Evolutionary conservation across 2,888 invertebrate species (phyloP), one percentile per base, ranked within the genome.

Genomic region (Lasioglossum pauxillum): DNA sequence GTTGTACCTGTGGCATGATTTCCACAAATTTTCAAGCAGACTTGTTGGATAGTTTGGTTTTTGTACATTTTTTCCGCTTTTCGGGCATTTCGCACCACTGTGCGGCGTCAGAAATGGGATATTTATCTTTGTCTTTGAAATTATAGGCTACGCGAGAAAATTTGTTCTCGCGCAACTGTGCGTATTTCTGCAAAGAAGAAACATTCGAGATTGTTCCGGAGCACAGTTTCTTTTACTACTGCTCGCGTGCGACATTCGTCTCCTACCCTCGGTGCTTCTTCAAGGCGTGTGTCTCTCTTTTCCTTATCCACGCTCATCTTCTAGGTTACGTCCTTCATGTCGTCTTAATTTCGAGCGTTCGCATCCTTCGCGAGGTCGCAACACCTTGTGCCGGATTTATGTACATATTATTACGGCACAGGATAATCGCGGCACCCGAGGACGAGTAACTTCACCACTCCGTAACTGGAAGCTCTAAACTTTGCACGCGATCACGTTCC

Each of bases 81-180:
- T 31, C 2, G 31, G 31, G 2, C 31, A 31, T 31, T 31, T 31
- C 2, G 31, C 31, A 31, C 31, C 31, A 31, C 31, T 31, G 31
- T 31, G 31, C 31, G 31, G 31, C 53, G 75, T 14, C 31, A 57
- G 81, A 69, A 79, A 67, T 71, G 27, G 38, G 84, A 87, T 89
- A 87, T 88, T 87, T 88, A 90, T 90, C 14, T 46, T 16, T 1
- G 16, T 16, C 77, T 64, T 80, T 82, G 74, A 83, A 90, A 86
- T 90, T 88, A 86, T 89, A 82, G 82, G 74, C 81, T 73, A 79
- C 82, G 85, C 85, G 86, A 85, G 89, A 79, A 89, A 89, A 90
- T 90, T 90, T 86, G 83, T 85, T 88, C 89, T 38, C 81, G 75
- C 81, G 80, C 81, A 72, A 81, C 83, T 79, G 81, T 78, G 72